A percentile compares a stretch with the other conserved stretches of the same genome.
These are phyloP conservation scores for Prinia subflava DNA, from an alignment of 2,113 vertebrate genomes.

Conservation along the genomic window DNA sequence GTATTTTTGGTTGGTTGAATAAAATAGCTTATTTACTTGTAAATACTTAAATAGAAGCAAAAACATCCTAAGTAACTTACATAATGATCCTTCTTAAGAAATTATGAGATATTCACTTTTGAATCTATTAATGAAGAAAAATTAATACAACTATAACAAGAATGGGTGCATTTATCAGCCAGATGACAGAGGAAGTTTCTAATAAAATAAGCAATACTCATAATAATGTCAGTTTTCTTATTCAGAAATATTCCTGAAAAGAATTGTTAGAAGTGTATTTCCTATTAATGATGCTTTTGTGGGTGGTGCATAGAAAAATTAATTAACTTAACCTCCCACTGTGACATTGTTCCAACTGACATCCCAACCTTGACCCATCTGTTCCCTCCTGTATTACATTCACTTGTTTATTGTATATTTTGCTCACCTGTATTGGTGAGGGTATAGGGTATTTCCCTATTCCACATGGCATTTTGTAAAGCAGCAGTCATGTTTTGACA, in stretches of 20 bases:
- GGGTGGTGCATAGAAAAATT: not conserved
- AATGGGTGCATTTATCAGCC: not conserved
- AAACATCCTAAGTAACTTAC: not conserved
- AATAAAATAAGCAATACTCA: not conserved
- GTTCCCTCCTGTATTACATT: not conserved
- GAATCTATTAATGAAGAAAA: not conserved
- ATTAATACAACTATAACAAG: not conserved
- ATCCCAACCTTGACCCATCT: not conserved
- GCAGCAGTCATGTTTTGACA: not conserved
- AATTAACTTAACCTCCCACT: not conserved
- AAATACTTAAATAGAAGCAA: not conserved
- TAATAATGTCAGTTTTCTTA: not conserved
- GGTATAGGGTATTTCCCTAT: not conserved
- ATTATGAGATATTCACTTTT: not conserved
- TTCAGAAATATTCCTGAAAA: not conserved
- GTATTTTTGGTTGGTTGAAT: not conserved
- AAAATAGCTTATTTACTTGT: conserved; percentile 31
- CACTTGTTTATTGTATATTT: not conserved
- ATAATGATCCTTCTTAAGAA: conserved; percentile 1
- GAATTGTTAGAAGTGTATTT: not conserved
- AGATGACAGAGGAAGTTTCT: not conserved
- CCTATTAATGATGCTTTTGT: not conserved
- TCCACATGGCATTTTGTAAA: not conserved
- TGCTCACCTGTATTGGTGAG: not conserved
- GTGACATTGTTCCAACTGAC: not conserved